Conservation (phyloP, 2,888 invertebrate genomes). For the Pyralis farinalis region DNA sequence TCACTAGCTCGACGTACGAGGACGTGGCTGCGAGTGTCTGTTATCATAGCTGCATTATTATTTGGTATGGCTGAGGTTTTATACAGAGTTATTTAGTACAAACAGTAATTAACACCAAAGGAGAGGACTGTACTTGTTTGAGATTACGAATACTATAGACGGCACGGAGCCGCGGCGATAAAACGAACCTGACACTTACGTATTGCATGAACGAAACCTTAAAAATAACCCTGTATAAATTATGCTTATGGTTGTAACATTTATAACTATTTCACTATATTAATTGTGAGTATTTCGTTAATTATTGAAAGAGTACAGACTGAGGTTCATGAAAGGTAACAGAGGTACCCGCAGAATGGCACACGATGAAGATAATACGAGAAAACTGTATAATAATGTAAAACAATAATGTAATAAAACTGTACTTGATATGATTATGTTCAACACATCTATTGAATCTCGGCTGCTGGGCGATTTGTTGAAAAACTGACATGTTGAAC, state of each 20-base stretch:
- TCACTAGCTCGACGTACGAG: conserved; percentile 2
- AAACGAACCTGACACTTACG: conserved; percentile 28
- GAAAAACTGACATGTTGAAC: conserved; percentile 8
- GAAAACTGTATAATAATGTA: conserved; percentile 59
- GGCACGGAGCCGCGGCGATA: conserved; percentile 23
- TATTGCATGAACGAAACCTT: conserved; percentile 46
- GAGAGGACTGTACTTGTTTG: conserved; percentile 15
- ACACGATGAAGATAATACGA: conserved; percentile 65
- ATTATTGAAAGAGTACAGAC: conserved; percentile 67
- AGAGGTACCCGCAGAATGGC: conserved; percentile 71
- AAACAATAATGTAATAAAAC: conserved; percentile 63
- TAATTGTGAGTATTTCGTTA: conserved; percentile 71
- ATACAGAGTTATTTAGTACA: conserved; percentile 71
- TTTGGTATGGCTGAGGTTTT: conserved; percentile 75
- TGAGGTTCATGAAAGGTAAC: conserved; percentile 70
- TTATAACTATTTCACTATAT: conserved; percentile 65
- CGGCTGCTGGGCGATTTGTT: conserved; percentile 30
- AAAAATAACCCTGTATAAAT: conserved; percentile 80
- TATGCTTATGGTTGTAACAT: conserved; percentile 72
- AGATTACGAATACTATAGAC: conserved; percentile 13
- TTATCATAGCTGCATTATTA: conserved; percentile 29
- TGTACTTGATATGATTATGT: conserved; percentile 76
- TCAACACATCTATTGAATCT: conserved; percentile 39
- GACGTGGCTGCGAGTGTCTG: neutral
- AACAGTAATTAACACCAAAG: conserved; percentile 15